Conservation (phyloP, 2,113 vertebrate genomes). For the Corythaeola cristata region DNA sequence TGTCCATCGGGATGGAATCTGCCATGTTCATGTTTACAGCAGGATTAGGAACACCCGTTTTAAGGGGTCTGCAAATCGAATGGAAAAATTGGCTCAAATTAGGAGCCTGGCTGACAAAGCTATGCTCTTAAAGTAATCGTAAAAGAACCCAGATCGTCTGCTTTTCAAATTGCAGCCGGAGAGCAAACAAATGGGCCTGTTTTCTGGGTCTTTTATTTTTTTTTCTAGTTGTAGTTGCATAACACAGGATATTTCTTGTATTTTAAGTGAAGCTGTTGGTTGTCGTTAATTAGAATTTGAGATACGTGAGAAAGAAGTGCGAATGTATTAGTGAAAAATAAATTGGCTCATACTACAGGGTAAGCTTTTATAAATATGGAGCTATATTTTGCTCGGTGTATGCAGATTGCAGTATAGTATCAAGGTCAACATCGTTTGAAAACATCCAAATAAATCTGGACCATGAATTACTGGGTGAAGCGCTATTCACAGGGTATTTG, state of each 20-base stretch:
- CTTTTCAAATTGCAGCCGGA: slow-evolving; percentile 15
- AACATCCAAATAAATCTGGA: slow-evolving; percentile 7
- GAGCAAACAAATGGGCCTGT: not conserved
- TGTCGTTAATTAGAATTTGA: slow-evolving; percentile 3
- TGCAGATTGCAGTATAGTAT: not conserved
- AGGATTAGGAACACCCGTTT: not conserved
- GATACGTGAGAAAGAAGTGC: not conserved
- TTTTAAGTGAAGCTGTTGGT: not conserved
- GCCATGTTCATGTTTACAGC: not conserved
- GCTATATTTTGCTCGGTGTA: not conserved
- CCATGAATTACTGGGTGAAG: not conserved
- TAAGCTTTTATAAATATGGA: not conserved
- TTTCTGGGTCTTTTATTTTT: not conserved
- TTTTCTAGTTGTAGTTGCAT: not conserved
- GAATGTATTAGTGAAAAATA: slow-evolving; percentile 8
- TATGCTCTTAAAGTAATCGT: slow-evolving; percentile 43
- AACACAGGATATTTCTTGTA: not conserved
- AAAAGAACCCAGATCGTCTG: slow-evolving; percentile 14
- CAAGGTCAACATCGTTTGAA: slow-evolving; percentile 18
- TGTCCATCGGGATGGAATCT: not conserved
- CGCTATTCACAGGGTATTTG: not conserved
- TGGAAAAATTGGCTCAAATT: slow-evolving; percentile 50
- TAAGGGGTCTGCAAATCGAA: slow-evolving; percentile 46
- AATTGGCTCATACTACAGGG: not conserved
- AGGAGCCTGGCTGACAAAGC: slow-evolving; percentile 34